phyloP scores from a whole-genome alignment of 2,797 vertebrate genomes.

The Hapalemur alaotrensis region DNA sequence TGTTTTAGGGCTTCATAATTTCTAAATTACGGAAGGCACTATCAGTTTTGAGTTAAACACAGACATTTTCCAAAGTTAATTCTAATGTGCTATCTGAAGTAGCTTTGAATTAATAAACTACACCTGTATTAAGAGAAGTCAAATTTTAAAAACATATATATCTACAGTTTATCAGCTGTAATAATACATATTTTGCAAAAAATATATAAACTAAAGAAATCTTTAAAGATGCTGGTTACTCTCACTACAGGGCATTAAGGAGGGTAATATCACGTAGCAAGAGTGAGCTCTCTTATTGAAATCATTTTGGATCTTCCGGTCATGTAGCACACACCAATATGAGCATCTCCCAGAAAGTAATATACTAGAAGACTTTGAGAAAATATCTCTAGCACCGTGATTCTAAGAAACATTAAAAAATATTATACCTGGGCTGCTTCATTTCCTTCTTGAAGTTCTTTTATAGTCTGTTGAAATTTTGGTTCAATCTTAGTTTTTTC shows the following conservation, averaged over 20 bases:
- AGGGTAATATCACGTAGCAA: background rate
- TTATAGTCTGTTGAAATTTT: constrained; percentile 86
- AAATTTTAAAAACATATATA: background rate
- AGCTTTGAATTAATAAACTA: background rate
- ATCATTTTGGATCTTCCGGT: background rate
- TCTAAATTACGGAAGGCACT: background rate
- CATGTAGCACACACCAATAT: background rate
- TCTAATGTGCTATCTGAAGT: background rate
- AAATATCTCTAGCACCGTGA: background rate
- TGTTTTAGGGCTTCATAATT: background rate
- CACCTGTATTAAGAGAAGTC: background rate
- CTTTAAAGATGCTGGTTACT: background rate
- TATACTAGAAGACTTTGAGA: background rate
- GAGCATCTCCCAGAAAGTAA: background rate
- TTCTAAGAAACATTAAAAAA: background rate
- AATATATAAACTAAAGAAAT: background rate
- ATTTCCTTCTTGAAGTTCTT: constrained; percentile 86
- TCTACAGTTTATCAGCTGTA: background rate
- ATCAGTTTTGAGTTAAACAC: background rate
- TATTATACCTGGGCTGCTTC: constrained; percentile 87
- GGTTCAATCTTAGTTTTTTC: constrained; percentile 86
- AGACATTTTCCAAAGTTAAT: background rate
- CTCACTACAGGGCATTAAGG: background rate
- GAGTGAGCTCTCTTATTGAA: background rate
- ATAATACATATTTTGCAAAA: background rate